These are phyloP conservation scores for Eurystomus glaucurus DNA, from an alignment of 2,797 vertebrate species.

Conservation along the genomic window DNA sequence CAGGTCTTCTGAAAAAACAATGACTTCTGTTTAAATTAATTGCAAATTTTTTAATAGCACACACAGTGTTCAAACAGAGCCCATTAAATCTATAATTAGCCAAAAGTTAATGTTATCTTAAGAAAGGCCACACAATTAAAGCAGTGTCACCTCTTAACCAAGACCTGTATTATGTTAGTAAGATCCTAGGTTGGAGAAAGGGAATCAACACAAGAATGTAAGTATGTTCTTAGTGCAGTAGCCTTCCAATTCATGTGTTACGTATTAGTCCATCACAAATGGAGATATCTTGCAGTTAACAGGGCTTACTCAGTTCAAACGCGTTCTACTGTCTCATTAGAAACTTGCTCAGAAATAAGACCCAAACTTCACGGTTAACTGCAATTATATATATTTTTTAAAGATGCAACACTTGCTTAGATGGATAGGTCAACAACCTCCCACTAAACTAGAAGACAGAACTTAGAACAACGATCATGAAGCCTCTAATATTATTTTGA, in stretches of 20 bases:
- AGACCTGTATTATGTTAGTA: background rate
- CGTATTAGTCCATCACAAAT: background rate
- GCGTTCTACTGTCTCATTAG: background rate
- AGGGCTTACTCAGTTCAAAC: background rate
- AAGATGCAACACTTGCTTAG: background rate
- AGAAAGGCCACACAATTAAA: background rate
- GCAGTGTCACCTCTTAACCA: background rate
- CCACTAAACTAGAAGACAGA: background rate
- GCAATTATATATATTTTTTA: background rate
- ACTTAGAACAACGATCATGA: background rate
- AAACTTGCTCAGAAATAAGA: background rate
- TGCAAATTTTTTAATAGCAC: background rate
- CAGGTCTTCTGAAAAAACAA: background rate
- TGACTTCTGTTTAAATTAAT: background rate
- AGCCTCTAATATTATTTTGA: background rate
- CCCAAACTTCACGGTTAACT: background rate
- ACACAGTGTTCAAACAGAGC: background rate
- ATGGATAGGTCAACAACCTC: background rate
- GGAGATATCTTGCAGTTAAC: background rate
- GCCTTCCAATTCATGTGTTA: background rate
- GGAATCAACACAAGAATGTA: background rate
- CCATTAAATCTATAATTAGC: background rate
- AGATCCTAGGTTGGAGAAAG: background rate
- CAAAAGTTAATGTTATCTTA: background rate
- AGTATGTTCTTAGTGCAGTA: background rate